Conservation (phyloP, 2,797 vertebrate species). For the Phoeniculus purpureus region DNA sequence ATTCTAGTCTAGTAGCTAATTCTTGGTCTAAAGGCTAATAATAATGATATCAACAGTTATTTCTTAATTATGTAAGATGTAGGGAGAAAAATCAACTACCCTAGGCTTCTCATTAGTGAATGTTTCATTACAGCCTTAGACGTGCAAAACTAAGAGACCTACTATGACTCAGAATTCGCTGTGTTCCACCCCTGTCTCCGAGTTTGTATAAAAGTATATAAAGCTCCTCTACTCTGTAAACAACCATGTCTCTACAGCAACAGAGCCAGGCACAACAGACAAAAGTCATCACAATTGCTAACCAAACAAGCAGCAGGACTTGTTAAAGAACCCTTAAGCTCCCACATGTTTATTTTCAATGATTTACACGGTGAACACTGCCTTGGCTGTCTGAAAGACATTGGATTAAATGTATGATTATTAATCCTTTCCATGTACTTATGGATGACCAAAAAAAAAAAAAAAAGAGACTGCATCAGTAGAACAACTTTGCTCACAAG, state of each 20-base stretch:
- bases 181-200: not conserved
- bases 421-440: conserved; percentile 28
- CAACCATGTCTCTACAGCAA: not conserved
- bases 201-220: conserved; percentile 43
- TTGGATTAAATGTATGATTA: conserved; percentile 12
- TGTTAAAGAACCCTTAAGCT: conserved; percentile 48
- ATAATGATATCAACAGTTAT: not conserved
- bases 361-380: not conserved
- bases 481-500: not conserved
- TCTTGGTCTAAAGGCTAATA: not conserved
- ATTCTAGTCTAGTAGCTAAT: fast-evolving
- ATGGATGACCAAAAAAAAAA: conserved; percentile 13
- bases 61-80: not conserved
- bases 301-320: conserved; percentile 65
- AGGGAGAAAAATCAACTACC: not conserved
- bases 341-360: conserved; percentile 61
- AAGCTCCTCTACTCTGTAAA: conserved; percentile 40
- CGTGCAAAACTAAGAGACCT: not conserved
- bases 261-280: not conserved
- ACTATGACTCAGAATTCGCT: not conserved
- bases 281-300: conserved; percentile 40
- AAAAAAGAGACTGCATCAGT: not conserved
- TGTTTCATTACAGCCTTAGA: not conserved
- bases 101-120: not conserved
- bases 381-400: not conserved